phyloP scores from a whole-genome alignment of 2,888 invertebrate species.

The Phymatocera aterrima region DNA sequence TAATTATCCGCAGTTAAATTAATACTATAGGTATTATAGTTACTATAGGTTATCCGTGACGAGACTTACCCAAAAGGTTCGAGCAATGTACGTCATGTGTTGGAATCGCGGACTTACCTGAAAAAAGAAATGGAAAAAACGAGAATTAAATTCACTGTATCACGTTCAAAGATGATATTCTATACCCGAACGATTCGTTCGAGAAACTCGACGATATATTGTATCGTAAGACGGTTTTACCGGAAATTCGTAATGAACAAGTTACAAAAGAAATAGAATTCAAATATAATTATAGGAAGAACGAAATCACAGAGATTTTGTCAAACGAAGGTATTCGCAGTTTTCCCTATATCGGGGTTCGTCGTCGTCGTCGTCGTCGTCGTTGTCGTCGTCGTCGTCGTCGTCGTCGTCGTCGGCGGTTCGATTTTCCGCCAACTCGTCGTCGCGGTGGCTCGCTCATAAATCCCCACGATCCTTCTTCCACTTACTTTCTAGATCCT shows the following conservation, averaged over 20 bases:
- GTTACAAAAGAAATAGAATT: too few relatives aligned
- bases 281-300: too few relatives aligned
- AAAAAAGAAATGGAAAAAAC: neutral
- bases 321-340: neutral
- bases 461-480: neutral
- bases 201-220: too few relatives aligned
- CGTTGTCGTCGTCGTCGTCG: too few relatives aligned
- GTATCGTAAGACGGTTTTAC: too few relatives aligned
- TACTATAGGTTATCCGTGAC: too few relatives aligned
- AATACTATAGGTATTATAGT: too few relatives aligned
- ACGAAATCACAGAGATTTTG: neutral
- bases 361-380: too few relatives aligned
- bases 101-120: conserved; percentile 20
- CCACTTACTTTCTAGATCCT: neutral
- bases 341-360: neutral
- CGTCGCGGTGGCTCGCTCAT: conserved; percentile 32
- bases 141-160: neutral
- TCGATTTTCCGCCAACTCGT: conserved; percentile 26
- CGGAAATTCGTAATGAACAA: too few relatives aligned
- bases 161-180: too few relatives aligned
- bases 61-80: neutral
- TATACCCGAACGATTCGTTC: too few relatives aligned
- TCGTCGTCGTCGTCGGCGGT: neutral
- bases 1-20: too few relatives aligned
- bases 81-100: neutral